These are phyloP conservation scores for Limnephilus marmoratus DNA, from an alignment of 2,888 invertebrate genomes.

Conservation along the genomic window DNA sequence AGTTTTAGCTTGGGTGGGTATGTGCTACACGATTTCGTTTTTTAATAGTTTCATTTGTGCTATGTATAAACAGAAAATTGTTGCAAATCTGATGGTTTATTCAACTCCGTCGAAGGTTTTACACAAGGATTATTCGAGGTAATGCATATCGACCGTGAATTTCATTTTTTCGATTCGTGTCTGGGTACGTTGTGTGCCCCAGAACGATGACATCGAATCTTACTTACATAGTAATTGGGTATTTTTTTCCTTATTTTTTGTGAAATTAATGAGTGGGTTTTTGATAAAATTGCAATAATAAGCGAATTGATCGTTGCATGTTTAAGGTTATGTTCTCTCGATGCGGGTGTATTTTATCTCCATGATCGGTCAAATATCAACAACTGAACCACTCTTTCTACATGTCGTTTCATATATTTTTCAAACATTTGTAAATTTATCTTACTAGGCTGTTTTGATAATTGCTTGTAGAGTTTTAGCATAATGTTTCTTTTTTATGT, in stretches of 20 bases:
- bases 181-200: slow-evolving; percentile 52
- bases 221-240: slow-evolving; percentile 37
- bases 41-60: slow-evolving; percentile 50
- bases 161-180: slow-evolving; percentile 27
- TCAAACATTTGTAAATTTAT: not conserved
- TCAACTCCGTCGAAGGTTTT: not conserved
- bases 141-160: not conserved
- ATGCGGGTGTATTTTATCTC: not conserved
- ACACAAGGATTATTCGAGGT: slow-evolving; percentile 35
- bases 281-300: not conserved
- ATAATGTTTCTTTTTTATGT: not conserved
- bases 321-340: slow-evolving; percentile 46
- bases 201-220: slow-evolving; percentile 53
- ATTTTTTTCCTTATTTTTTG: slow-evolving; percentile 21
- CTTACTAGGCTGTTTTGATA: not conserved
- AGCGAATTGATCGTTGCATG: not conserved
- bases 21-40: slow-evolving; percentile 56
- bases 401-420: not conserved
- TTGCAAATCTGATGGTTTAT: slow-evolving; percentile 33
- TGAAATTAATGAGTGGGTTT: slow-evolving; percentile 14
- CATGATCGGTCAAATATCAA: slow-evolving; percentile 13
- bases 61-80: slow-evolving; percentile 49
- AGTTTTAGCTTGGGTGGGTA: slow-evolving; percentile 62
- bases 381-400: slow-evolving; percentile 28
- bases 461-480: not conserved